Evolutionary conservation across 2,113 vertebrate species (phyloP).

Genomic region (Pedionomus torquatus): DNA sequence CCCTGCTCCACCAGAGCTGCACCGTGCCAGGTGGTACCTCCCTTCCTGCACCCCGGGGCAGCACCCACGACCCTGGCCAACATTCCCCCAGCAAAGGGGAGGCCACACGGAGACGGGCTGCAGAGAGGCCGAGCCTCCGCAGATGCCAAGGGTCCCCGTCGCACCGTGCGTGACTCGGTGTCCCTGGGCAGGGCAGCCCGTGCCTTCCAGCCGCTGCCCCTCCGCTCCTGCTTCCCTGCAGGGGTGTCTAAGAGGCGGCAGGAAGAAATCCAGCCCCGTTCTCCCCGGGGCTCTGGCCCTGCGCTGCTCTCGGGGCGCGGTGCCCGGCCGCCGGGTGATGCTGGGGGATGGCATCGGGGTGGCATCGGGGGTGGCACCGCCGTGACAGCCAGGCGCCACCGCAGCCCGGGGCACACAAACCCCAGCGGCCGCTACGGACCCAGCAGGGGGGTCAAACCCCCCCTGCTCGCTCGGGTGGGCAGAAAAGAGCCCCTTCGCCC

Average conservation of each 20-base stretch:
- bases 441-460: too few species aligned
- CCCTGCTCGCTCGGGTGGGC: background rate
- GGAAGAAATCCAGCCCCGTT: background rate
- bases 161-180: fast-evolving
- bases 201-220: background rate
- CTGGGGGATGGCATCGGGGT: background rate
- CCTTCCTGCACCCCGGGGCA: background rate
- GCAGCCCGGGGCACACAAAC: fast-evolving
- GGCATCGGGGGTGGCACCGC: too few species aligned
- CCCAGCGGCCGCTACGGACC: background rate
- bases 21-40: background rate
- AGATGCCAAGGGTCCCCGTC: background rate
- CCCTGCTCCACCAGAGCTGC: background rate
- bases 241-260: background rate
- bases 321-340: background rate
- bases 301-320: background rate
- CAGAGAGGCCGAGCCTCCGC: background rate
- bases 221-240: background rate
- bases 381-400: background rate
- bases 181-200: background rate
- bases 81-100: background rate
- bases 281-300: background rate
- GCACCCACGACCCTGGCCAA: background rate
- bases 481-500: background rate
- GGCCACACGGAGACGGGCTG: fast-evolving